phyloP scores from a whole-genome alignment of 1,140 invertebrate genomes.

The Achroia grisella region DNA sequence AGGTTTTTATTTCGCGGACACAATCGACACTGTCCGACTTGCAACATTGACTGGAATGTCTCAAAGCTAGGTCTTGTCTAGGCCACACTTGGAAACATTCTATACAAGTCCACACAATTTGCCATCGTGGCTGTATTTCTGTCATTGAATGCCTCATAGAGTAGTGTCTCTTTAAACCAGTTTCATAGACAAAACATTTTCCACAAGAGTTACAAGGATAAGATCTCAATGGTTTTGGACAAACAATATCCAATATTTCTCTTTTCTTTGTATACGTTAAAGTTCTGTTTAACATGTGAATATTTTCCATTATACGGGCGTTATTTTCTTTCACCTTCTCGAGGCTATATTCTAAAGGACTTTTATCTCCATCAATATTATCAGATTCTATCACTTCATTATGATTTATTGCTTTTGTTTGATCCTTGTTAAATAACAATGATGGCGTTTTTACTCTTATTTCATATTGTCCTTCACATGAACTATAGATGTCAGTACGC shows the following conservation, averaged over 20 bases:
- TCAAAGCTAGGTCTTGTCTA: constrained; percentile 38
- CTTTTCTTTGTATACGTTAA: constrained; percentile 62
- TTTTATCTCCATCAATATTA: constrained; percentile 12
- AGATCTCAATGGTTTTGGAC: constrained; percentile 38
- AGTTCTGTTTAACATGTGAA: constrained; percentile 60
- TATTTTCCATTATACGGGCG: constrained; percentile 64
- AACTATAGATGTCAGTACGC: not conserved
- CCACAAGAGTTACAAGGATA: constrained; percentile 54
- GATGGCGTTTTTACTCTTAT: not conserved
- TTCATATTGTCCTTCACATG: constrained; percentile 3
- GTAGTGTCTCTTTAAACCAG: constrained; percentile 49
- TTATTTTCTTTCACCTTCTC: constrained; percentile 68
- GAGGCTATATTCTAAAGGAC: constrained; percentile 58
- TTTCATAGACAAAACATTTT: constrained; percentile 62
- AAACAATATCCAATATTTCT: constrained; percentile 46
- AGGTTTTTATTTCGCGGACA: constrained; percentile 54
- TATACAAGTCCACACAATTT: constrained; percentile 64
- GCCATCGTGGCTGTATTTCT: constrained; percentile 48
- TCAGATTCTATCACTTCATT: not conserved
- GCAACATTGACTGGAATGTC: constrained; percentile 43
- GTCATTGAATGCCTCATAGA: constrained; percentile 37
- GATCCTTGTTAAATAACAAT: not conserved
- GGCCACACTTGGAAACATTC: constrained; percentile 68
- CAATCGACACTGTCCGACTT: constrained; percentile 31
- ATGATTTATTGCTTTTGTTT: constrained; percentile 4